phyloP scores from a whole-genome alignment of 2,888 invertebrate species.

The Yponomeuta cagnagella region DNA sequence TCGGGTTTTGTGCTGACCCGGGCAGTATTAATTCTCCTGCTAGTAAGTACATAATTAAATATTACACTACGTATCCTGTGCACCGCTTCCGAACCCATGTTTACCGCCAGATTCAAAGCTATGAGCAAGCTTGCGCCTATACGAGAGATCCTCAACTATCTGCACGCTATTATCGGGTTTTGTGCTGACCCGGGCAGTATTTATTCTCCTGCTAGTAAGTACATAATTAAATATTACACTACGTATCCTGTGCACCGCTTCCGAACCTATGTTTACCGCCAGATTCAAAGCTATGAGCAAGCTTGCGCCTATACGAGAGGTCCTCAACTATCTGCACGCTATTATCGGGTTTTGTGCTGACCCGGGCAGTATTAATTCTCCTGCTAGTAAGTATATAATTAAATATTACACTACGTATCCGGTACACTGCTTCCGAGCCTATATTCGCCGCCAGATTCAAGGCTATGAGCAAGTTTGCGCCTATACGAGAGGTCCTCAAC shows the following conservation, averaged over 20 bases:
- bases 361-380: slow-evolving; percentile 88
- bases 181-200: slow-evolving; percentile 93
- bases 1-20: slow-evolving; percentile 97
- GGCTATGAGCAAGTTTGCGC: slow-evolving; percentile 81
- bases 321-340: slow-evolving; percentile 95
- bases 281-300: slow-evolving; percentile 72
- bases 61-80: slow-evolving; percentile 8
- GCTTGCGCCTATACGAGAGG: slow-evolving; percentile 84
- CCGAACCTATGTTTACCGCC: not conserved
- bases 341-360: slow-evolving; percentile 97
- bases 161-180: slow-evolving; percentile 96
- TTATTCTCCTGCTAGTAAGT: slow-evolving; percentile 92
- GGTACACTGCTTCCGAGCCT: no score
- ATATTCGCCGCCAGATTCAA: not conserved
- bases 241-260: no score
- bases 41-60: slow-evolving; percentile 78
- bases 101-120: not conserved
- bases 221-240: slow-evolving; percentile 9
- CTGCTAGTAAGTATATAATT: slow-evolving; percentile 82
- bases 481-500: slow-evolving; percentile 90
- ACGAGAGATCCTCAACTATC: slow-evolving; percentile 91
- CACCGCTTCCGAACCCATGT: no score
- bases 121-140: slow-evolving; percentile 86
- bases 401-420: slow-evolving; percentile 8
- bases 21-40: slow-evolving; percentile 88